A percentile compares a stretch with the other conserved stretches of the same genome.
Evolutionary conservation across 2,113 vertebrate genomes (phyloP).

Genomic region (Myrmecobius fasciatus): DNA sequence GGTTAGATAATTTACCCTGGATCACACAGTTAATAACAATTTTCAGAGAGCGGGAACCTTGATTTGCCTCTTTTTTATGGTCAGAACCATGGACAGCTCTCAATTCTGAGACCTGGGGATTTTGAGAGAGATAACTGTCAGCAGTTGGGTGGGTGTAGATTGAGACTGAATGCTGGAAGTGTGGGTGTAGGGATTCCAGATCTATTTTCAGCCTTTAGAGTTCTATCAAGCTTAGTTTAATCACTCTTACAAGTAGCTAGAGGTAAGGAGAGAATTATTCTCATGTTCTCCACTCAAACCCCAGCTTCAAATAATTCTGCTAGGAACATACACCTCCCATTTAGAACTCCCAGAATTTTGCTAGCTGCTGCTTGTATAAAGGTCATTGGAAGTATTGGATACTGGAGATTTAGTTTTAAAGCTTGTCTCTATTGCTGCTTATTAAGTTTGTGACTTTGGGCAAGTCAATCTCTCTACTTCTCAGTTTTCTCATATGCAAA

Average conservation of each 20-base stretch:
- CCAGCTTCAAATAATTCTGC: background rate
- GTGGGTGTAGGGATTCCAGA: slow-evolving; percentile 60
- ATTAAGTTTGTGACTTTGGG: background rate
- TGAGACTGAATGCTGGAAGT: slow-evolving; percentile 68
- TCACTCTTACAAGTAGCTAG: slow-evolving; percentile 57
- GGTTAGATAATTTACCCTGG: background rate
- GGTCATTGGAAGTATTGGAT: background rate
- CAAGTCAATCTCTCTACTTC: background rate
- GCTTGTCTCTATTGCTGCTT: background rate
- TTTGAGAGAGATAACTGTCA: slow-evolving; percentile 63
- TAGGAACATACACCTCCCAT: background rate
- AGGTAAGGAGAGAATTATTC: background rate
- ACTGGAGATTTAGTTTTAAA: background rate
- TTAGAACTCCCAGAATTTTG: background rate
- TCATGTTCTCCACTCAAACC: background rate
- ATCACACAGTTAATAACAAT: background rate
- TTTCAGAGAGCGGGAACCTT: too few relatives aligned
- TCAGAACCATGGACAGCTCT: slow-evolving; percentile 14
- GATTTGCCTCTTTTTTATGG: too few relatives aligned
- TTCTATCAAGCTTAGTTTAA: slow-evolving; percentile 67
- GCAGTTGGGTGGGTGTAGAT: slow-evolving; percentile 62
- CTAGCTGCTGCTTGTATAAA: background rate
- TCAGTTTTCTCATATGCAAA: background rate
- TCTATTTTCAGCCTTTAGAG: slow-evolving; percentile 54
- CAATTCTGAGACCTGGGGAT: background rate